Evolutionary conservation across 2,113 vertebrate species (phyloP).

Genomic region (Cyanoderma ruficeps): DNA sequence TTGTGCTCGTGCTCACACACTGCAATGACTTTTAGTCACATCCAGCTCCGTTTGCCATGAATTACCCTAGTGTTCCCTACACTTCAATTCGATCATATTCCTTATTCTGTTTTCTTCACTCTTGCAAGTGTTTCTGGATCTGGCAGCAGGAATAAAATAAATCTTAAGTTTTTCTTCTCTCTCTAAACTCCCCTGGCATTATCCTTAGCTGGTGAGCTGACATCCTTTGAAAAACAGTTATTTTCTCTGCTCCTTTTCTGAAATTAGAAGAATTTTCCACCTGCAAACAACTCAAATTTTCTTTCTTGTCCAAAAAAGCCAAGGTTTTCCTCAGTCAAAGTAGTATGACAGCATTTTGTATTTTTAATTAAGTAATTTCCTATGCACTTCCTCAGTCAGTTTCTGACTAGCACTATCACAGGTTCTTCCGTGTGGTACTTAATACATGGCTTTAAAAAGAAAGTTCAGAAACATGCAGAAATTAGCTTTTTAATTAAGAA

Average conservation of each 20-base stretch:
- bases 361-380: slow-evolving; percentile 33
- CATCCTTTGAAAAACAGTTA: background rate
- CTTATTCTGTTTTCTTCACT: background rate
- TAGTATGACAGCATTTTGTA: background rate
- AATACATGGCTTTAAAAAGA: background rate
- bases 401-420: background rate
- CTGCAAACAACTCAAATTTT: background rate
- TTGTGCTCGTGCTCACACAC: background rate
- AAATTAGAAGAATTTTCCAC: background rate
- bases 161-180: background rate
- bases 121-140: background rate
- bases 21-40: background rate
- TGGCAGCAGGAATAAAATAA: background rate
- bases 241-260: background rate
- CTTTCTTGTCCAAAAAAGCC: background rate
- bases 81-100: background rate
- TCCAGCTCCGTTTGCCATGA: background rate
- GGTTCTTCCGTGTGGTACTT: background rate
- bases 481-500: slow-evolving; percentile 14
- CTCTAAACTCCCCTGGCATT: background rate
- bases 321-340: background rate
- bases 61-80: background rate
- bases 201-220: background rate
- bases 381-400: background rate
- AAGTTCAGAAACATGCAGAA: slow-evolving; percentile 19